Conservation (phyloP, 2,113 vertebrate species). For the Puma concolor region DNA sequence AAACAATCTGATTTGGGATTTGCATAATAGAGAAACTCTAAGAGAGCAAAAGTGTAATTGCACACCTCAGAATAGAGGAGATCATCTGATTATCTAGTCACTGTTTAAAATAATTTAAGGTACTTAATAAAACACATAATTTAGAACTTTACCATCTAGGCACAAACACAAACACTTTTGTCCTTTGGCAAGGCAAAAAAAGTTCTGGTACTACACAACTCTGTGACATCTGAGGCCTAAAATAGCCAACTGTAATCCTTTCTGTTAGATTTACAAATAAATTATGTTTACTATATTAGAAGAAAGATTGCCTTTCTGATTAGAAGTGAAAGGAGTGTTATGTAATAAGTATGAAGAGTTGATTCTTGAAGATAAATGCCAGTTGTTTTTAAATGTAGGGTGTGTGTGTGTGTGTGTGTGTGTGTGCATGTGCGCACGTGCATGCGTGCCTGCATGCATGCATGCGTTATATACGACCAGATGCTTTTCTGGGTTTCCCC, state of each 20-base stretch:
- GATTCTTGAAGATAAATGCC: constrained; percentile 60
- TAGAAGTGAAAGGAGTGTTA: constrained; percentile 69
- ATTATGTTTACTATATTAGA: constrained; percentile 72
- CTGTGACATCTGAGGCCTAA: constrained; percentile 61
- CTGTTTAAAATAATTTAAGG: constrained; percentile 34
- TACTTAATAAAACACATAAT: constrained; percentile 26
- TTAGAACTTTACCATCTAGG: constrained; percentile 16
- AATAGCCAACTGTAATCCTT: constrained; percentile 60
- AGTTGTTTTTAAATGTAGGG: background rate
- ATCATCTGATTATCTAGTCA: constrained; percentile 22
- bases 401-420: background rate
- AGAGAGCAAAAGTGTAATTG: background rate
- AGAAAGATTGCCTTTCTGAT: constrained; percentile 75
- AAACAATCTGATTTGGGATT: background rate
- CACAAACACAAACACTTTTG: constrained; percentile 57
- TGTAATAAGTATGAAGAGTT: constrained; percentile 53
- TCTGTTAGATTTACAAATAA: constrained; percentile 68
- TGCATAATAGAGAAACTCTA: background rate
- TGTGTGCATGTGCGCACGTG: background rate
- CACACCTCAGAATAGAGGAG: background rate
- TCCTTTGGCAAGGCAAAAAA: constrained; percentile 41
- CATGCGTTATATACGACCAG: background rate
- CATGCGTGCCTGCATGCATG: background rate
- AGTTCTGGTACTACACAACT: background rate
- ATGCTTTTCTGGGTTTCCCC: constrained; percentile 51